Evolutionary conservation across 1,140 invertebrate species (phyloP).

Genomic region (Parapsyche elsis): DNA sequence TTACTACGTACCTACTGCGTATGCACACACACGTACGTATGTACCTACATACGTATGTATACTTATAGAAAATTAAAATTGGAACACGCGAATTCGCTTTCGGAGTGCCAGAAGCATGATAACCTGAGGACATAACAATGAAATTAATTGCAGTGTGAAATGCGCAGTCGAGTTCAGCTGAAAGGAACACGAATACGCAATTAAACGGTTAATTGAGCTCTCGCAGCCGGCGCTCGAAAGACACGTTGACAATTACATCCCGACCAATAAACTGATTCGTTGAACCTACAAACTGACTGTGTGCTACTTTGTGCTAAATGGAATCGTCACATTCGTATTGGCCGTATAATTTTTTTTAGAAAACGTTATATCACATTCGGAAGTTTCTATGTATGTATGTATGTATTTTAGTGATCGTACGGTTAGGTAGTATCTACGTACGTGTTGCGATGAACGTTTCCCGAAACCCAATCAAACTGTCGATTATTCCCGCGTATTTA

Average conservation of each 20-base stretch:
- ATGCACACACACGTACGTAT: too few relatives aligned
- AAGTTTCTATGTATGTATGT: too few relatives aligned
- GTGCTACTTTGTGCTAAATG: background rate
- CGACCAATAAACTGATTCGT: too few relatives aligned
- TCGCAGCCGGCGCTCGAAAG: background rate
- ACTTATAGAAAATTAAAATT: background rate
- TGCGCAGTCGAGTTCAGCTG: background rate
- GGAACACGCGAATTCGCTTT: background rate
- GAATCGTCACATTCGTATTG: background rate
- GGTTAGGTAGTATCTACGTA: too few relatives aligned
- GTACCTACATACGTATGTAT: background rate
- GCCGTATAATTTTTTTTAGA: background rate
- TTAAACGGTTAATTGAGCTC: constrained; percentile 25
- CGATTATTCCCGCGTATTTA: constrained; percentile 51
- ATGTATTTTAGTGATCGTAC: too few relatives aligned
- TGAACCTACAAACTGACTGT: too few relatives aligned
- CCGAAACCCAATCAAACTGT: constrained; percentile 54
- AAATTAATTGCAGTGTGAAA: constrained; percentile 30
- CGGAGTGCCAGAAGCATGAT: background rate
- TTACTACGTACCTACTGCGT: too few relatives aligned
- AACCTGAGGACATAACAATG: constrained; percentile 3
- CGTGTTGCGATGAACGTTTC: constrained; percentile 45
- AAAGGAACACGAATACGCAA: constrained; percentile 27
- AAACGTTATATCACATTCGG: too few relatives aligned
- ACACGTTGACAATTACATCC: constrained; percentile 12